A percentile compares a stretch with the other conserved stretches of the same genome.
These are phyloP conservation scores for Gopherus flavomarginatus DNA, from an alignment of 2,113 vertebrate genomes.

Conservation along the genomic window DNA sequence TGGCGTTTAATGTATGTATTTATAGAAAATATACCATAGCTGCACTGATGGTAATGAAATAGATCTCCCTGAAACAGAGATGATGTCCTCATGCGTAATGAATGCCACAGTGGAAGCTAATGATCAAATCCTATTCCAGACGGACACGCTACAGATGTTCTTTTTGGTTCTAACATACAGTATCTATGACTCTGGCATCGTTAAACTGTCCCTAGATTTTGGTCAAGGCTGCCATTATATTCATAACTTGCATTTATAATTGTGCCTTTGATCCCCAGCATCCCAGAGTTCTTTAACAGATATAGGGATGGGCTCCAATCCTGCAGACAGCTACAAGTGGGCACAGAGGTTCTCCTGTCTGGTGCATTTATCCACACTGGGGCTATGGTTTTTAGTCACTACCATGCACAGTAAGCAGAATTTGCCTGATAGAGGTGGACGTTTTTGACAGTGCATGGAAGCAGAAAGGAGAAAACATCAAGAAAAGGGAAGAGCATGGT, in stretches of 20 bases:
- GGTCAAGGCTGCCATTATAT: neutral
- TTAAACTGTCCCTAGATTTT: neutral
- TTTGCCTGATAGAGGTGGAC: neutral
- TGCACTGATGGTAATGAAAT: neutral
- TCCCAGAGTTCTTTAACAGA: accelerated
- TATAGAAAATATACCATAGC: neutral
- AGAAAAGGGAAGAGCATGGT: neutral
- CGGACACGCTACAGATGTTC: neutral
- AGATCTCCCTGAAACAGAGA: neutral
- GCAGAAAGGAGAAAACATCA: neutral
- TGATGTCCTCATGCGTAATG: neutral
- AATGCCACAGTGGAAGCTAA: neutral
- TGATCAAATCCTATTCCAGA: neutral
- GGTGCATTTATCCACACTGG: accelerated
- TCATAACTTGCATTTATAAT: neutral
- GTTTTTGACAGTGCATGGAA: neutral
- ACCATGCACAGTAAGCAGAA: neutral
- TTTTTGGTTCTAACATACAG: neutral
- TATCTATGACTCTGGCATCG: accelerated
- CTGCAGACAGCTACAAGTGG: neutral
- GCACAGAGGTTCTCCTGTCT: neutral
- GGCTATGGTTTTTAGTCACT: neutral
- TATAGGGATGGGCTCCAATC: neutral
- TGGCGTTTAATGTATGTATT: neutral
- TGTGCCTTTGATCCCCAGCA: neutral